Base-by-base conservation (phyloP, 2,888 invertebrate genomes). In the Branchinecta sandiegonensis region DNA sequence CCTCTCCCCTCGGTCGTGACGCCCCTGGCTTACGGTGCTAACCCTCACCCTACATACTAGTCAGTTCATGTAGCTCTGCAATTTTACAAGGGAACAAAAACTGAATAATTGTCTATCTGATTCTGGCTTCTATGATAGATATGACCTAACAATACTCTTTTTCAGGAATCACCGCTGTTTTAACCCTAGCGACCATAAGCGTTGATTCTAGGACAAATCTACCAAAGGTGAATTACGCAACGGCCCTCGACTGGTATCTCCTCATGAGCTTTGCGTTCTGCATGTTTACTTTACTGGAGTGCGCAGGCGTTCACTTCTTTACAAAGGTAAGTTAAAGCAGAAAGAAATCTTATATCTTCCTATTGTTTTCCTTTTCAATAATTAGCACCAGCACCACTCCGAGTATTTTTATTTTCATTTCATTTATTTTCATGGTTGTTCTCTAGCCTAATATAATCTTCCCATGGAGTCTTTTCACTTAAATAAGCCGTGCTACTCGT, bases 261-360 rank as follows among this genome's bases (percentile, higher is more conserved):
- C 79, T 93, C 69, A 91, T 92, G 88, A 92, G 92, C 76, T 94
- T 94, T 78, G 87, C 89, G 73, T 93, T 93, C 77, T 91, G 93
- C 77, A 91, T 94, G 74, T 92, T 93, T 0, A 93, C 94, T 0
- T 81, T 95, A 2, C 79, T 95, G 23, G 93, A 95, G 77, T 95
- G 94, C 75, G 94, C 94, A n/a, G 90, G 91, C 0, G 95, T 95
- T 1, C 95, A 95, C 79, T 94, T 93, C 78, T 93, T 93, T 76
- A 94, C 94, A 0, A 92, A 92, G 83, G 88, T 88, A 75, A 69
- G 67, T 48, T 17, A 17, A 47, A 14, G 7, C 6, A 37, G 37
- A 37, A 37, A 37, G 37, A 37, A 37, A 37, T 37, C 37, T 37
- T 2, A 37, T 37, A 37, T 37, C 0, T 37, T 37, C 37, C 48